A percentile compares a stretch with the other conserved stretches of the same genome.
phyloP scores from a whole-genome alignment of 2,888 invertebrate genomes.

The Lasius platythorax region DNA sequence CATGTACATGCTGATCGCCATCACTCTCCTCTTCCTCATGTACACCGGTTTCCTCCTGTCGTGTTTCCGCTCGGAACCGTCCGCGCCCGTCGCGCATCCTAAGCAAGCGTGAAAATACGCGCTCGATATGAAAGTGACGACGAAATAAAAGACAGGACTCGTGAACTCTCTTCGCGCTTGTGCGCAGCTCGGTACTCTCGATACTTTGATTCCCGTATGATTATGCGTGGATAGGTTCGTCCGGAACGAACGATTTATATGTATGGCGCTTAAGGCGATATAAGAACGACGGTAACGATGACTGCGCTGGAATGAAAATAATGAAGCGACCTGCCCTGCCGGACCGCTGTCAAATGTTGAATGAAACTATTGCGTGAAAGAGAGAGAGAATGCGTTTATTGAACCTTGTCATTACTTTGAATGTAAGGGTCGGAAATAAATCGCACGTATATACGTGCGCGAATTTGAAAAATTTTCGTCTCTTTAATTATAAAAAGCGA shows the following conservation, averaged over 20 bases:
- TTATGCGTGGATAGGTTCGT: conserved; percentile 60
- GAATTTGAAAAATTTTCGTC: neutral
- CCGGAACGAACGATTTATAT: conserved; percentile 66
- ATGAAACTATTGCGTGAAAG: conserved; percentile 12
- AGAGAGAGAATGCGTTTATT: conserved; percentile 29
- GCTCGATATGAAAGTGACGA: conserved; percentile 34
- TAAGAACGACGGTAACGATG: conserved; percentile 49
- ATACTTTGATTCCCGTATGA: conserved; percentile 64
- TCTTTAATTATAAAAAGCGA: neutral
- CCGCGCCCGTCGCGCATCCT: conserved; percentile 88
- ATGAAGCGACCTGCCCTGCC: neutral
- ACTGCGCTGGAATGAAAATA: conserved; percentile 18
- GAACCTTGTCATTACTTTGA: conserved; percentile 1
- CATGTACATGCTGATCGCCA: conserved; percentile 96
- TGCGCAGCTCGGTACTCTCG: conserved; percentile 57
- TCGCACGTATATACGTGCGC: neutral
- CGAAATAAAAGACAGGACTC: conserved; percentile 44
- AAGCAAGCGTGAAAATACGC: conserved; percentile 88
- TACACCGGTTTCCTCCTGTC: conserved; percentile 96
- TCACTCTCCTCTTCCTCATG: conserved; percentile 94
- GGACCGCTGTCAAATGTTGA: conserved; percentile 39
- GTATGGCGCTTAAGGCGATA: conserved; percentile 41
- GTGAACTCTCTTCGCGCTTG: conserved; percentile 57
- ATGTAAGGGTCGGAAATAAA: neutral
- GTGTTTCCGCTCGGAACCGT: conserved; percentile 93